Percentiles rank a stretch among this genome's conserved stretches.
These are phyloP conservation scores for Drosophila macrospina DNA, from an alignment of 2,888 invertebrate species.

Conservation along the genomic window DNA sequence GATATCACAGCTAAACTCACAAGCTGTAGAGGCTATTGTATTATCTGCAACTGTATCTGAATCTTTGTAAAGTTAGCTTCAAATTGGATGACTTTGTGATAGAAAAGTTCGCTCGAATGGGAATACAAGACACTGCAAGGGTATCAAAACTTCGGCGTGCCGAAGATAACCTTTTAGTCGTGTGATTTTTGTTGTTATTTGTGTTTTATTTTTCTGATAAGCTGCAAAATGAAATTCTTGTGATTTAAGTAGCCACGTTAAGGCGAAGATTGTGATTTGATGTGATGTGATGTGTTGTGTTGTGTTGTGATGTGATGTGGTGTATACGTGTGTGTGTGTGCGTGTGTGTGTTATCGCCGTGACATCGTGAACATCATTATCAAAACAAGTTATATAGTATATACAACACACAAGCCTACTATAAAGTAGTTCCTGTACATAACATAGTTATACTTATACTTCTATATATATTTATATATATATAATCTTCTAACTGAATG, in stretches of 20 bases:
- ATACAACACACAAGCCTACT: not conserved
- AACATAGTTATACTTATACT: not conserved
- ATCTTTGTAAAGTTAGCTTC: too few species aligned
- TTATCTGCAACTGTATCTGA: too few species aligned
- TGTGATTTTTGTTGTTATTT: too few species aligned
- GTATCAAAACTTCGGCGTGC: too few species aligned
- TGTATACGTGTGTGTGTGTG: not conserved
- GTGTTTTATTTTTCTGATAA: slow-evolving; percentile 30
- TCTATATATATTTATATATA: not conserved
- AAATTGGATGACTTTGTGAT: too few species aligned
- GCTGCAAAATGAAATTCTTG: slow-evolving; percentile 39
- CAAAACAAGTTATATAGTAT: slow-evolving; percentile 23
- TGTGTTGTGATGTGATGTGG: not conserved
- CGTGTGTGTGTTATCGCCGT: slow-evolving; percentile 21
- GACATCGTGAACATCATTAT: slow-evolving; percentile 26
- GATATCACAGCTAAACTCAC: too few species aligned
- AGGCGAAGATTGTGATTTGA: slow-evolving; percentile 8
- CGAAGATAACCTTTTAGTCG: too few species aligned
- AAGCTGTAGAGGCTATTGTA: too few species aligned
- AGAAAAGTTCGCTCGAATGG: too few species aligned
- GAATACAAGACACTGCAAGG: too few species aligned
- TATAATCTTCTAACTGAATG: slow-evolving; percentile 11
- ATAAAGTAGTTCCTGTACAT: slow-evolving; percentile 18
- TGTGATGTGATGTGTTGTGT: not conserved
- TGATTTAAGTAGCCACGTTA: slow-evolving; percentile 28